Percentiles rank a stretch among this genome's conserved stretches.
Conservation (phyloP, 2,888 invertebrate species). For the Trachelus stipa region DNA sequence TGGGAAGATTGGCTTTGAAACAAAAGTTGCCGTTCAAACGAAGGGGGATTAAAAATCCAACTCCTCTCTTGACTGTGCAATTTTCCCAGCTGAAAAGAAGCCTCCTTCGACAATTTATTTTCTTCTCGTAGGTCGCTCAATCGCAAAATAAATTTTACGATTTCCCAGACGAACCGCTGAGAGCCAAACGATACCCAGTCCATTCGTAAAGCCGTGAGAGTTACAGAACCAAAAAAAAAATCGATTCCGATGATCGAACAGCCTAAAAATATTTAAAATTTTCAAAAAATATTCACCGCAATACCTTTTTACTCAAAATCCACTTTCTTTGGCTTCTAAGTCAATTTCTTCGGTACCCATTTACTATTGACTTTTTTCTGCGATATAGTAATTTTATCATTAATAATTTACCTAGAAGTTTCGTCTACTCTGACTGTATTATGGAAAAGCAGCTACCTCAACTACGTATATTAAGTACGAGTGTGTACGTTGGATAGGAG, state of each 20-base stretch:
- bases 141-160: background rate
- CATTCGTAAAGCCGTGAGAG: background rate
- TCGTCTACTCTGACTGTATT: background rate
- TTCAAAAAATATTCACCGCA: background rate
- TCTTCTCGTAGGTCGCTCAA: background rate
- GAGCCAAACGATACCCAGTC: background rate
- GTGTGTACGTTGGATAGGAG: slow-evolving; percentile 20
- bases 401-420: background rate
- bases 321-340: background rate
- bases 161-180: background rate
- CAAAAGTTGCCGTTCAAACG: background rate
- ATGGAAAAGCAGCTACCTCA: background rate
- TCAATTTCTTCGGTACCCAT: too few species aligned
- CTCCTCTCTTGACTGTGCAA: background rate
- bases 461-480: background rate
- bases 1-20: background rate
- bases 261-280: background rate
- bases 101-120: background rate
- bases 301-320: too few species aligned
- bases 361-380: too few species aligned
- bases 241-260: background rate
- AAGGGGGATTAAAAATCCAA: background rate
- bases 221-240: background rate
- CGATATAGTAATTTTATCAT: background rate
- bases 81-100: background rate